Evolutionary conservation across 2,797 vertebrate genomes (phyloP).

Genomic region (Muscicapa comitata): DNA sequence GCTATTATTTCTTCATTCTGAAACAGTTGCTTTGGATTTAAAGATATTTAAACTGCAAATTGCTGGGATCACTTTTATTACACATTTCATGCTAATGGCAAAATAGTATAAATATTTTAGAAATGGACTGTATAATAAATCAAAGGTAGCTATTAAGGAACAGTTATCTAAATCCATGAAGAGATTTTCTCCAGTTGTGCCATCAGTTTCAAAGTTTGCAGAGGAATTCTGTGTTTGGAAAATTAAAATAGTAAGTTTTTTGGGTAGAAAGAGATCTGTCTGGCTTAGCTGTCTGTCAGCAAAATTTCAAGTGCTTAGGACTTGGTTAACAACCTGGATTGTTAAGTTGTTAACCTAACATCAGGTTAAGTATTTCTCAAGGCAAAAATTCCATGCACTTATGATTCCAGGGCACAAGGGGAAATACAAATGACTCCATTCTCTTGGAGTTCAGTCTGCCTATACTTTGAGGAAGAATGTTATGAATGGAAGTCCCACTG

Average conservation of each 20-base stretch:
- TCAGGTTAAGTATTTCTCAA: neutral
- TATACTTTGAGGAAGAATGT: neutral
- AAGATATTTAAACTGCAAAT: neutral
- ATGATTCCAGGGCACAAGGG: neutral
- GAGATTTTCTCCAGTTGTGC: neutral
- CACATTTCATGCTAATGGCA: neutral
- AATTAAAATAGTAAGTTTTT: neutral
- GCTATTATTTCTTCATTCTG: constrained; percentile 12
- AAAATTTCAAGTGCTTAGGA: neutral
- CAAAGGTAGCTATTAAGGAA: neutral
- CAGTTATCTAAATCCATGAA: neutral
- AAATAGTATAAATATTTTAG: constrained; percentile 21
- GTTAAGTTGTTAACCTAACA: neutral
- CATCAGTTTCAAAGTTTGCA: neutral
- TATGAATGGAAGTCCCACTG: neutral
- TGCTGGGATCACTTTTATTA: neutral
- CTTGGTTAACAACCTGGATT: neutral
- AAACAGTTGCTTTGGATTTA: neutral
- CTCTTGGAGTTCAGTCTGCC: neutral
- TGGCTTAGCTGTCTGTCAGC: neutral
- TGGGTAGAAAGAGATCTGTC: neutral
- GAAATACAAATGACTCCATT: neutral
- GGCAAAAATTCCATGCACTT: neutral
- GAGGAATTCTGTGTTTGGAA: neutral
- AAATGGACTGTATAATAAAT: neutral